Evolutionary conservation across 1,140 invertebrate species (phyloP), one percentile per base, ranked within the genome.

Genomic region (Aphelenchoides besseyi): DNA sequence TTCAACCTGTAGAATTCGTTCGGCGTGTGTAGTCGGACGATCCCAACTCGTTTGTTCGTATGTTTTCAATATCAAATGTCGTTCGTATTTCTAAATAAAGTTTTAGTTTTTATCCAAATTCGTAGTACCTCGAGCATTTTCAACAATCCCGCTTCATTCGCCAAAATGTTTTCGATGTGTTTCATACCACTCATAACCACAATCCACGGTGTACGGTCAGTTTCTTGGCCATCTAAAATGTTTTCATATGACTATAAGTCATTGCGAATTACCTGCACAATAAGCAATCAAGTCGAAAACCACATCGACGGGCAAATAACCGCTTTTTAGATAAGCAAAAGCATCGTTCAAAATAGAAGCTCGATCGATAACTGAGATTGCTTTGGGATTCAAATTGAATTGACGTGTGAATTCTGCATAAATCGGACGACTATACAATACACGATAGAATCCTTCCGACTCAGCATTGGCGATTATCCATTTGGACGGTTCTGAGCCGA

Each of bases 401-500:
- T 79, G 75, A 18, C 72, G 36, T 3, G 68, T 57, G 29, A 79
- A 36, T 62, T 70, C 72, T 35, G 62, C 28, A 36, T 79, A 79
- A 3, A 78, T 74, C 2, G 63, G 63, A 16, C 30, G 32, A 3
- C 69, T 69, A 48, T 79, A 79, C 2, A 80, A 68, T 16, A 79
- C 78, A 32, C 76, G 73, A 69, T 80, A 79, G 54, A 74, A 79
- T n/a, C 78, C 78, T 18, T 74, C 33, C 9, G 71, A 70, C 8
- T 74, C 78, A n/a, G 75, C 71, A 68, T 79, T 79, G 3, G 75
- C 72, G 9, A 79, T 64, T 1, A 77, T 54, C 78, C 78, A 79
- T 16, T 69, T 68, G 23, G 55, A 55, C 16, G 59, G 57, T 30
- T 26, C 62, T 33, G 29, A 41, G 37, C 74, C 53, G 41, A 78